These are phyloP conservation scores for Leptinotarsa peninsularis DNA, from an alignment of 2,888 invertebrate species.

Conservation along the genomic window DNA sequence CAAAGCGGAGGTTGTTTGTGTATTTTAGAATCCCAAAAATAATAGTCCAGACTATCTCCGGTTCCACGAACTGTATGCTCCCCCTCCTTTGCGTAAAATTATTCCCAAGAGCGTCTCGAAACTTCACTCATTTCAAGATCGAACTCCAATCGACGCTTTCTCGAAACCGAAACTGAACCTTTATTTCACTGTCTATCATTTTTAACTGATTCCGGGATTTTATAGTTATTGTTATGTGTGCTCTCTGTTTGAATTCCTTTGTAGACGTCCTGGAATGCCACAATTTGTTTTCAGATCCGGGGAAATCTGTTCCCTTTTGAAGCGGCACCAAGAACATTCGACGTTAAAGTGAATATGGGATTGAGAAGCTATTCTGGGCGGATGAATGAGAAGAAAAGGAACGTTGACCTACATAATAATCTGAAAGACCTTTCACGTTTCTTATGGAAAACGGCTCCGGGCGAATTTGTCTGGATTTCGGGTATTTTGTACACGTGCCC, in stretches of 20 bases:
- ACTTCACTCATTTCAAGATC: constrained; percentile 34
- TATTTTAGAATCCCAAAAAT: too few relatives aligned
- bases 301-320: constrained; percentile 22
- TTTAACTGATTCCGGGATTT: constrained; percentile 37
- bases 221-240: constrained; percentile 34
- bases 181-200: constrained; percentile 40
- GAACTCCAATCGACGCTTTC: constrained; percentile 23
- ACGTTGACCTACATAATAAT: constrained; percentile 12
- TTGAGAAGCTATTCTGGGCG: constrained; percentile 14
- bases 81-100: constrained; percentile 18
- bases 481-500: not conserved
- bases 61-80: not conserved
- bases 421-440: not conserved
- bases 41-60: too few relatives aligned
- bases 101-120: constrained; percentile 21
- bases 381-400: constrained; percentile 3
- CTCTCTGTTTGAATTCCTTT: constrained; percentile 27
- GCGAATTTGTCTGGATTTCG: not conserved
- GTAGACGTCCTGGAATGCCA: constrained; percentile 24
- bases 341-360: constrained; percentile 21
- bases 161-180: constrained; percentile 33
- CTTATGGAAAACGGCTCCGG: constrained; percentile 2
- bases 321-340: constrained; percentile 21
- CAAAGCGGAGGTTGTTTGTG: too few relatives aligned
- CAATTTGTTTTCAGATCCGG: constrained; percentile 26